Base-by-base conservation (phyloP, 2,888 invertebrate species). In the Heliconius hortense region DNA sequence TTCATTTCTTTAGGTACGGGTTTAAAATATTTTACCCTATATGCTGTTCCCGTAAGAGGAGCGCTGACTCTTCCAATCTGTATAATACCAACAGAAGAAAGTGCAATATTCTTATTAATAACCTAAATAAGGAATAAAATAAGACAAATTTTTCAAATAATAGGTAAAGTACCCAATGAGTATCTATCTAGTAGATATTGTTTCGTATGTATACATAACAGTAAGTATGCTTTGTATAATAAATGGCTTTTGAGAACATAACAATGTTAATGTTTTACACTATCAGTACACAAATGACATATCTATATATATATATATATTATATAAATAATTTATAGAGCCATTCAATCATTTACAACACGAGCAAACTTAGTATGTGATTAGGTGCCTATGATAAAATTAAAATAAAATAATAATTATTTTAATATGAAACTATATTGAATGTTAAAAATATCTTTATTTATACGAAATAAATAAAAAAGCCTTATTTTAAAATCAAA, bases 181-280 rank as follows among this genome's bases (percentile, higher is more conserved):
- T 60, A 18, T 18, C n/a, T 60, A 18, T 18, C n/a, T 67, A 56
- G 56, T 56, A 35, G 35, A 0, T 35, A 26, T 48, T 39, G 48
- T n/a, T 66, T 39, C 13, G 35, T 39, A 35, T 24, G 39, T 35
- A 1, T 10, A 35, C 2, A 10, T 39, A 39, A 43, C 18, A 43
- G 43, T 66, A 39, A 24, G 11, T 59, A 60, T 7, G 18, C 24
- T 66, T 39, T 39, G 39, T 66, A 26, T 24, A 39, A 66, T 43
- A 66, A 66, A 66, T 66, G 15, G 15, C n/a, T 66, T 66, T 24
- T n/a, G n/a, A 64, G 24, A 39, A 64, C 39, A n/a, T 7, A 66
- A 39, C 39, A 43, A 43, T 66, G 39, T 43, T 39, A n/a, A 39
- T 13, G 39, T 43, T 24, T 24, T 66, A 39, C 39, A 24, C 66